phyloP scores from a whole-genome alignment of 2,113 vertebrate genomes.

The Helogale parvula region DNA sequence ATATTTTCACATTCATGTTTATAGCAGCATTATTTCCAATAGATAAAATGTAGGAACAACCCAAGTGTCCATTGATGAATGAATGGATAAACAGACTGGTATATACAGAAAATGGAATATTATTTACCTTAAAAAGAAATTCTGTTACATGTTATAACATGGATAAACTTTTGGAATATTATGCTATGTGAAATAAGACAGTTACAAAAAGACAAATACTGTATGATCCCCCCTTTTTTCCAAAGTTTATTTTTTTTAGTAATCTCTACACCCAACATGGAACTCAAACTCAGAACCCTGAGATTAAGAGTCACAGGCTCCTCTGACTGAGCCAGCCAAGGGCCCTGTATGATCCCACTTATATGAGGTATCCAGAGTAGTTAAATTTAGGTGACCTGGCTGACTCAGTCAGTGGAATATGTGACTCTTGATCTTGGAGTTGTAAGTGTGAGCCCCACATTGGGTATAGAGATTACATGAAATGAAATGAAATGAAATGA shows the following conservation, averaged over 20 bases:
- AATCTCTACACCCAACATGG: neutral
- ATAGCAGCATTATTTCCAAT: neutral
- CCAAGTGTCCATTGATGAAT: neutral
- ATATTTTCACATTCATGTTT: neutral
- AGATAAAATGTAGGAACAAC: neutral
- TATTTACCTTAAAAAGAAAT: neutral
- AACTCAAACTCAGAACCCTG: neutral
- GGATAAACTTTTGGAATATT: neutral
- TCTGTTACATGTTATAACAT: neutral
- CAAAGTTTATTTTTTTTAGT: neutral
- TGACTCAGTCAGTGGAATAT: no score
- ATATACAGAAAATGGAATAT: neutral
- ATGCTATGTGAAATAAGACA: neutral
- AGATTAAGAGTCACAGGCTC: neutral
- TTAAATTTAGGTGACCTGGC: neutral
- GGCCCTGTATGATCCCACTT: neutral
- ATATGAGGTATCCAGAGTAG: neutral
- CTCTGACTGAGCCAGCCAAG: neutral
- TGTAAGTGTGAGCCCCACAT: no score
- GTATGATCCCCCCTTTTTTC: neutral
- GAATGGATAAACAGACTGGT: neutral
- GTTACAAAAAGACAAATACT: neutral
- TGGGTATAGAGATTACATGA: no score
- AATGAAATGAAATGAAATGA: no score
- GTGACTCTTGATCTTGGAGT: no score